Base-by-base conservation (phyloP, 2,113 vertebrate genomes). In the Geococcyx californianus region DNA sequence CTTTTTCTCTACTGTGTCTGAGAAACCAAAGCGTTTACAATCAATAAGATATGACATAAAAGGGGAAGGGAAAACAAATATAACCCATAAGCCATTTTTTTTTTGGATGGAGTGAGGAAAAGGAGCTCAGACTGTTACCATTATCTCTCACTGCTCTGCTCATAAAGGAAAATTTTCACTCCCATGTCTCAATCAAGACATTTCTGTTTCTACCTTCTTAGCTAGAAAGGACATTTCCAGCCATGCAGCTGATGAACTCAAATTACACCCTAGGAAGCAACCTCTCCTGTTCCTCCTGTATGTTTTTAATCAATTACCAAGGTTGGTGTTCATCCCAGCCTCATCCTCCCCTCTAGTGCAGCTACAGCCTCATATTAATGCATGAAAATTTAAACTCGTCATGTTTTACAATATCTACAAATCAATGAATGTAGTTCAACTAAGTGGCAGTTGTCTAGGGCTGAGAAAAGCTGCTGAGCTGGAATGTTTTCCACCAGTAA, bases 381-480 rank as follows among this genome's bases (percentile, higher is more conserved):
- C 73, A 92, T 82, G 64, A 92, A 97, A 82, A 60, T 95, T 94
- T 91, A 91, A 94, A 95, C 38, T 54, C 13, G n/a, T 31, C 51
- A 0, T 64, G 77, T 68, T 89, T 45, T 94, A 84, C 81, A 84
- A 58, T 87, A 93, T 91, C 94, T 94, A 92, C 80, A 80, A 44
- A 92, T 92, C 64, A 29, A 11, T 64, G 45, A 68, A 62, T 63
- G 42, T 36, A 88, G 45, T 59, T 72, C 33, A 70, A 55, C 56
- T n/a, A 89, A 92, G 63, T 38, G 51, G 68, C 47, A 51, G 34
- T 11, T 80, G 23, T 80, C 67, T 69, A 69, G 23, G 29, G 33
- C 64, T 84, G 73, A 68, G 44, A 62, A 64, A 84, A 81, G 18
- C 34, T 93, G 80, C 83, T 85, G 91, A 90, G 42, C 52, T 63